A percentile compares a stretch with the other conserved stretches of the same genome.
Conservation (phyloP, 2,888 invertebrate genomes). For the Allolobophora icterica region DNA sequence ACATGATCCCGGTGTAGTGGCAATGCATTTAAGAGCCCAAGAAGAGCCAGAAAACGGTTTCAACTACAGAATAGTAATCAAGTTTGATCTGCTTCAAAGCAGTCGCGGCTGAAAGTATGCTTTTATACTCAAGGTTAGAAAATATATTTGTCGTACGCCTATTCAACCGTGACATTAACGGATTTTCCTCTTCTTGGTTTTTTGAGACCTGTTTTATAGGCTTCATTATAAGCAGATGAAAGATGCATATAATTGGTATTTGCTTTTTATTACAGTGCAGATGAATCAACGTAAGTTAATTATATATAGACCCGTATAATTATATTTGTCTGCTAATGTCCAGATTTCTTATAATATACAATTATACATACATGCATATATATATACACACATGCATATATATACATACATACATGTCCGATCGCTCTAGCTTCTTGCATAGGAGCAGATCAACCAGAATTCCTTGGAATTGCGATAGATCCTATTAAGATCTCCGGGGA, state of each 20-base stretch:
- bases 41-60: no score
- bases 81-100: no score
- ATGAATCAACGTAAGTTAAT: not conserved
- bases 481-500: not conserved
- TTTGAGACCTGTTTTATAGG: not conserved
- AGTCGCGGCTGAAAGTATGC: not conserved
- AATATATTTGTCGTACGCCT: not conserved
- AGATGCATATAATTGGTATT: not conserved
- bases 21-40: no score
- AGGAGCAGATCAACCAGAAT: not conserved
- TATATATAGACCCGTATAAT: not conserved
- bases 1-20: no score
- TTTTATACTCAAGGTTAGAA: not conserved
- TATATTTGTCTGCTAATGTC: no score
- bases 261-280: not conserved
- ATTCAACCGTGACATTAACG: not conserved
- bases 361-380: not conserved
- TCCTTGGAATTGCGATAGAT: not conserved
- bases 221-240: not conserved
- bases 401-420: not conserved
- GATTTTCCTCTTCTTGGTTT: not conserved
- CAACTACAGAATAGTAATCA: no score
- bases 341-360: no score
- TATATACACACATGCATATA: not conserved
- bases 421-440: not conserved